Percentiles rank a stretch among this genome's conserved stretches.
Conservation (phyloP, 1,140 invertebrate genomes). For the Trialeurodes vaporariorum region DNA sequence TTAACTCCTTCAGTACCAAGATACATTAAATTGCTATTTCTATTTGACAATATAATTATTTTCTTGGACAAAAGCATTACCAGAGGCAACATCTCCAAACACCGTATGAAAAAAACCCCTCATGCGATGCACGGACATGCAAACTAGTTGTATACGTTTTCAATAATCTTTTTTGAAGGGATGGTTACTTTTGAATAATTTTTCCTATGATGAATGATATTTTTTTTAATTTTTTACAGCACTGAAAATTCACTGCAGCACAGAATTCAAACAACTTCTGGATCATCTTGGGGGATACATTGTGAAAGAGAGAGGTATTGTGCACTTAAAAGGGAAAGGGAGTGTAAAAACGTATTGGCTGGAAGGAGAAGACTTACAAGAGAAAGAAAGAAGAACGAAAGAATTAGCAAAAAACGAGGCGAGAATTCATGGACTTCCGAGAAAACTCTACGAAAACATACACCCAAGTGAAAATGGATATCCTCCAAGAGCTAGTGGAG, state of each 20-base stretch:
- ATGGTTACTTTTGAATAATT: not conserved
- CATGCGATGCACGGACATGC: not conserved
- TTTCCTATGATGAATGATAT: not conserved
- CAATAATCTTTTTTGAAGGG: not conserved
- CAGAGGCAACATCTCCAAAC: not conserved
- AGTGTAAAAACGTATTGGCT: slow-evolving; percentile 80
- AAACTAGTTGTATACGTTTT: not conserved
- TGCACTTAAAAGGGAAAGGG: slow-evolving; percentile 78
- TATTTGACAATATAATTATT: not conserved
- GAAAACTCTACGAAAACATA: not conserved
- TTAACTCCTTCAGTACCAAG: too few relatives aligned
- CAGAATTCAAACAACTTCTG: slow-evolving; percentile 55
- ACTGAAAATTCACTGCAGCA: slow-evolving; percentile 74
- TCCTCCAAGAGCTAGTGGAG: not conserved
- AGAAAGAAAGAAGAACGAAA: slow-evolving; percentile 39
- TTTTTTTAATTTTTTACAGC: slow-evolving; percentile 38
- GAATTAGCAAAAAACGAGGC: slow-evolving; percentile 39
- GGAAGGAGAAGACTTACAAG: slow-evolving; percentile 53
- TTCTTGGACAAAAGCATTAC: not conserved
- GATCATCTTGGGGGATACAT: slow-evolving; percentile 67
- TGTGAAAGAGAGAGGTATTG: slow-evolving; percentile 59
- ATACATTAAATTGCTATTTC: too few relatives aligned
- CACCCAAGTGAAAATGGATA: slow-evolving; percentile 12
- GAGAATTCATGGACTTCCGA: slow-evolving; percentile 7
- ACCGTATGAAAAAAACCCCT: not conserved